Evolutionary conservation across 2,888 invertebrate species (phyloP), one percentile per base, ranked within the genome.

Genomic region (Pasiphila rectangulata): DNA sequence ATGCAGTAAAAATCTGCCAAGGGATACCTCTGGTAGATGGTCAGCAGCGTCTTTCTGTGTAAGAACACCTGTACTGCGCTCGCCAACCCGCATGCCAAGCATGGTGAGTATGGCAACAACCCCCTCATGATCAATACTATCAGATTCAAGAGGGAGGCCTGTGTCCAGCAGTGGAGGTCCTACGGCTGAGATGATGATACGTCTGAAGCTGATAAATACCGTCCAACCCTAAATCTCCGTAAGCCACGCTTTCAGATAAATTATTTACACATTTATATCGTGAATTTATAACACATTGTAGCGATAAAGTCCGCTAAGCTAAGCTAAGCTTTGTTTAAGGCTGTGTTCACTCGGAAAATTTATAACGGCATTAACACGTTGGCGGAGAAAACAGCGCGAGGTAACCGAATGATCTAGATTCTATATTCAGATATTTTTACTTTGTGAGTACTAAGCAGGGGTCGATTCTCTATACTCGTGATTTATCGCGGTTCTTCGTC

Each of bases 191-290:
- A n/a, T n/a, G n/a, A n/a, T n/a, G n/a, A n/a, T n/a, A n/a, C n/a
- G n/a, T n/a, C 24, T 4, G 9, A 16, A 9, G 4, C 4, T 2
- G 7, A 30, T 13, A 21, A 16, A 16, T 7, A 9, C 7, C n/a
- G 29, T 51, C 57, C 55, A 12, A 10, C 40, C 36, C 51, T 58
- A 56, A 58, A 56, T 54, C 51, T 50, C 47, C 44, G 49, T 51
- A 47, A 55, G 51, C 57, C 44, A 21, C 6, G 53, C 53, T 55
- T 54, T 56, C 55, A 51, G 37, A 44, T 51, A 58, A 51, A 56
- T 53, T 38, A 57, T 57, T 53, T 53, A 55, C 48, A 53, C 46
- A 23, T 40, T 32, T 17, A 32, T 17, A 32, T 32, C 9, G 16
- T 30, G 32, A 32, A 32, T 32, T 32, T 32, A 32, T 32, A 32